Evolutionary conservation across 2,113 vertebrate genomes (phyloP).

Genomic region (Oreotrochilus melanogaster): DNA sequence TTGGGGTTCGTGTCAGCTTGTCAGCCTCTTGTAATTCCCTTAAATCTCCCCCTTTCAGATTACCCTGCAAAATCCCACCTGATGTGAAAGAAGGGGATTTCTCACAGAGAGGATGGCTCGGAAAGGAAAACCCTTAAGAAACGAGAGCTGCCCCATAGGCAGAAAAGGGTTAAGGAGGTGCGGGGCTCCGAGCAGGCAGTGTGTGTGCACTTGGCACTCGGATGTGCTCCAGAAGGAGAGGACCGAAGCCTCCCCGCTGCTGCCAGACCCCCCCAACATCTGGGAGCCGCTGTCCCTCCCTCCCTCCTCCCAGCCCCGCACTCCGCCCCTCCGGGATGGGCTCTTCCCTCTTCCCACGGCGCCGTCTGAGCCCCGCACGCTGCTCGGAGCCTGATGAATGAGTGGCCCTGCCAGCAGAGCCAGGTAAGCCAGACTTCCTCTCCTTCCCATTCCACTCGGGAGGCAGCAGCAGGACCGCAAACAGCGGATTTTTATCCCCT

Average conservation of each 20-base stretch:
- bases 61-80: background rate
- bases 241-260: background rate
- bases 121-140: background rate
- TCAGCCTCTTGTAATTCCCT: background rate
- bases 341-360: background rate
- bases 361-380: background rate
- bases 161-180: slow-evolving; percentile 43
- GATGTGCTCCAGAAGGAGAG: background rate
- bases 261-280: background rate
- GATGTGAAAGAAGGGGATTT: background rate
- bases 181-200: background rate
- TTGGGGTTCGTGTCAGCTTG: accelerated
- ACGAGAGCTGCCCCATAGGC: background rate
- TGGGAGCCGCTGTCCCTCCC: background rate
- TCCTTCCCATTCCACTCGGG: accelerated
- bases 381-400: slow-evolving; percentile 40
- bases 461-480: accelerated
- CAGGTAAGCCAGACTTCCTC: slow-evolving; percentile 62
- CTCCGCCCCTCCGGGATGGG: background rate
- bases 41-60: background rate
- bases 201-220: background rate
- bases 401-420: background rate
- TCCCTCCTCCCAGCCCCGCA: background rate
- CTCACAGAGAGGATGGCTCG: background rate
- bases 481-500: background rate